Conservation (phyloP, 37 sponge, comb jelly and placozoan species). For the Lycopodina hypogea region DNA sequence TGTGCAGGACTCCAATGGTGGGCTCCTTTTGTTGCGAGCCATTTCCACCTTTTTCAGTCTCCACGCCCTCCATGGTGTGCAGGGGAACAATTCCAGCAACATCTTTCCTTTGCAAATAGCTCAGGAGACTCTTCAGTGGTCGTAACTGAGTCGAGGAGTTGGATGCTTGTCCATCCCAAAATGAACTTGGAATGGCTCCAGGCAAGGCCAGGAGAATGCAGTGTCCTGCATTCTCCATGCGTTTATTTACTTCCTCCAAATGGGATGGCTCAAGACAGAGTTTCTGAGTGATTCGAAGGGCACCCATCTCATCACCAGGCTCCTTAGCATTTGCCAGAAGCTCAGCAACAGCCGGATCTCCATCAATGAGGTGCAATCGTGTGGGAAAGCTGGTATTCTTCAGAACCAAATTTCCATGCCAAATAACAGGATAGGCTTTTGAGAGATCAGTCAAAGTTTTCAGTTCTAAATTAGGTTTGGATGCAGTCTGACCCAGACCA, state of each 20-base stretch:
- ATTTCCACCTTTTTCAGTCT: not conserved
- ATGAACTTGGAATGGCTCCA: slow-evolving; percentile 42
- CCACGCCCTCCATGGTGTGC: slow-evolving; percentile 38
- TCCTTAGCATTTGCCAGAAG: slow-evolving; percentile 50
- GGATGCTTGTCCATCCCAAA: not conserved
- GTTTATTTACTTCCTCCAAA: slow-evolving; percentile 93
- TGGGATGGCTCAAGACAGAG: slow-evolving; percentile 85
- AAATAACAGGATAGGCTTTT: slow-evolving; percentile 79
- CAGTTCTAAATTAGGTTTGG: slow-evolving; percentile 38
- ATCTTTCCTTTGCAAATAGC: slow-evolving; percentile 87
- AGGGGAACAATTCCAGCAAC: slow-evolving; percentile 94
- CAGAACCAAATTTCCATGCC: slow-evolving; percentile 88
- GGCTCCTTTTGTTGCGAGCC: slow-evolving; percentile 5
- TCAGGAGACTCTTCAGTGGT: slow-evolving; percentile 86
- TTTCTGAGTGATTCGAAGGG: slow-evolving; percentile 83
- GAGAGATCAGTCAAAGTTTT: slow-evolving; percentile 75
- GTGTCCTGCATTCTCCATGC: slow-evolving; percentile 82
- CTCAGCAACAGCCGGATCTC: slow-evolving; percentile 81
- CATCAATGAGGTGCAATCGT: slow-evolving; percentile 89
- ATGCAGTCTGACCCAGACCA: slow-evolving; percentile 8
- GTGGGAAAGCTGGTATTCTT: slow-evolving; percentile 92
- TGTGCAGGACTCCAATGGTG: slow-evolving; percentile 85
- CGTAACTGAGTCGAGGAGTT: slow-evolving; percentile 37
- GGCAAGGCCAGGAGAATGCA: slow-evolving; percentile 88
- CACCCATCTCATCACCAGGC: slow-evolving; percentile 40